Base-by-base conservation (phyloP, 2,797 vertebrate species). In the Petrocephalus schoutedeni region DNA sequence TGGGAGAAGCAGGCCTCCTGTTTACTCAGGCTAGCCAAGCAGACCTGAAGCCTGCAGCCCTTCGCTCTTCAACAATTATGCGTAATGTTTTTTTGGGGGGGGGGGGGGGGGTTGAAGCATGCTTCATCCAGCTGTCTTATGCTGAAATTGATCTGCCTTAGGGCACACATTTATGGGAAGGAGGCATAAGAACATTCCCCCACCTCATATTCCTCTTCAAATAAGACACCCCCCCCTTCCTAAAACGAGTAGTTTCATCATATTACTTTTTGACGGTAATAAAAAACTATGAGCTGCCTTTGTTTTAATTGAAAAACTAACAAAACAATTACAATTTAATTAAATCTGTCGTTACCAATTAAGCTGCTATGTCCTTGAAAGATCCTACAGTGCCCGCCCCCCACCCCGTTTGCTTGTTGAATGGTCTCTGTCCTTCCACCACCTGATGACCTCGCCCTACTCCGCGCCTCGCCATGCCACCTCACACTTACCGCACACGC, bases 311-410 rank as follows among this genome's bases (percentile, higher is more conserved):
- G 95, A 93, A 95, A 95, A 95, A 95, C 85, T 92, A 93, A 94
- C 91, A 89, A 93, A 96, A 95, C 94, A 93, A 96, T 96, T 96
- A 94, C 94, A 95, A 93, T 95, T 95, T 96, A 96, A 96, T 96
- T 95, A 95, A 93, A 95, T 93, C 95, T 95, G 96, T 94, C 96
- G 94, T 94, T 96, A 95, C 94, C 94, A 96, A 96, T 96, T 96
- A 96, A 94, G 95, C 95, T 95, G 93, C 94, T 93, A 92, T 92
- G 93, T 95, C 93, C 93, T 93, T 93, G 94, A 95, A 92, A 94
- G 91, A 90, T 89, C 89, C 90, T 82, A 54, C 91, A 90, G 91
- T 87, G 86, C 85, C 89, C 36, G 2, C n/a, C 2, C 45, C 1
- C 36, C 2, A 10, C 91, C 74, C 56, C 88, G 67, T 86, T 85